Conservation (phyloP, 1,140 invertebrate genomes). For the Drosophila gunungcola region DNA sequence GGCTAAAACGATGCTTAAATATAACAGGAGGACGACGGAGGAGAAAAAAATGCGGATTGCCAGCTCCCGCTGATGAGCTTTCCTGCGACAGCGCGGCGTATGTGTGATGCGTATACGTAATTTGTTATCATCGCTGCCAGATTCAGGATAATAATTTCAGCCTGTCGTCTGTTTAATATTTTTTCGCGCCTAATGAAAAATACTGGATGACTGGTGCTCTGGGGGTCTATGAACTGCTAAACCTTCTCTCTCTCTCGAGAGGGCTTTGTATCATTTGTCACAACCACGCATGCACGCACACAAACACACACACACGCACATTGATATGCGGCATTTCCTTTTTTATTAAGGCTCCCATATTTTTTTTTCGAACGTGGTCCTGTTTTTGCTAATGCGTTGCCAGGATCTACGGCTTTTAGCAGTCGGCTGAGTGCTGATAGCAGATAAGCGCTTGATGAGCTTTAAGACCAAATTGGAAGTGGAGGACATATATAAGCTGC, state of each 20-base stretch:
- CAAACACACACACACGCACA: constrained; percentile 22
- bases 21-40: constrained; percentile 10
- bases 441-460: constrained; percentile 82
- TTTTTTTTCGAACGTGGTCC: constrained; percentile 24
- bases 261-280: constrained; percentile 53
- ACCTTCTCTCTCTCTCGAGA: constrained; percentile 27
- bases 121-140: constrained; percentile 68
- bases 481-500: constrained; percentile 50
- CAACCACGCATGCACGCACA: constrained; percentile 3
- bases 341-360: constrained; percentile 23
- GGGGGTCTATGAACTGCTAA: constrained; percentile 60
- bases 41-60: constrained; percentile 14
- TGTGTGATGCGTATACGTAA: constrained; percentile 76
- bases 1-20: constrained; percentile 53
- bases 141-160: constrained; percentile 66
- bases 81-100: constrained; percentile 65
- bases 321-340: constrained; percentile 64
- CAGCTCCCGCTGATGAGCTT: constrained; percentile 57
- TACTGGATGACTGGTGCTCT: constrained; percentile 42
- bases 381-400: constrained; percentile 45
- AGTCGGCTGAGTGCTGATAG: constrained; percentile 77
- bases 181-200: constrained; percentile 80
- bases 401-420: constrained; percentile 52
- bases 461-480: constrained; percentile 68
- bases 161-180: constrained; percentile 78